These are phyloP conservation scores for Luffia ferchaultella DNA, from an alignment of 2,888 invertebrate genomes.

Conservation along the genomic window DNA sequence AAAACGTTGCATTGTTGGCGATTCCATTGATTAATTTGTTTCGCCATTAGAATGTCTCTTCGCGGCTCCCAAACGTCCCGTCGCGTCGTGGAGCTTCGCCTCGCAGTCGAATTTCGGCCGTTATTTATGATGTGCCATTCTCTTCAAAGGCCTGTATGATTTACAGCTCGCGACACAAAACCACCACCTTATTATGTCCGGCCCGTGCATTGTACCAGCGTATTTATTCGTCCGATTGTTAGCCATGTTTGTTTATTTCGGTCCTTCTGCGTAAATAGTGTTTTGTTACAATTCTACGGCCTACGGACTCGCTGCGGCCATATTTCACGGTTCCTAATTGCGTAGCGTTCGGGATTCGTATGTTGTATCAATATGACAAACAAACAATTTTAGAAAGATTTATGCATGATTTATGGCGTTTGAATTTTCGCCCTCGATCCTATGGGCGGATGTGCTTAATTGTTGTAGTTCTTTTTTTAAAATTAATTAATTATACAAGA, in stretches of 20 bases:
- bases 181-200: conserved; percentile 61
- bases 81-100: conserved; percentile 40
- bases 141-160: conserved; percentile 60
- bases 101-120: conserved; percentile 44
- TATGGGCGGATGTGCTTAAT: too few relatives aligned
- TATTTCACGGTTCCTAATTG: conserved; percentile 57
- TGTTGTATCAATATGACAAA: too few relatives aligned
- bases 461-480: too few relatives aligned
- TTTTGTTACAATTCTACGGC: conserved; percentile 46
- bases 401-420: too few relatives aligned
- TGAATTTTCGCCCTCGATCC: too few relatives aligned
- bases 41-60: conserved; percentile 52
- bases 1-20: conserved; percentile 25
- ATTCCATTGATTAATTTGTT: conserved; percentile 56
- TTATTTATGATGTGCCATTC: conserved; percentile 62
- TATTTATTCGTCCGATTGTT: conserved; percentile 54
- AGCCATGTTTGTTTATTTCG: conserved; percentile 60
- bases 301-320: conserved; percentile 36
- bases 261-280: conserved; percentile 55
- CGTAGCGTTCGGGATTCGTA: conserved; percentile 15
- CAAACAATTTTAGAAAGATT: too few relatives aligned
- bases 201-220: conserved; percentile 55
- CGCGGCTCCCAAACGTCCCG: conserved; percentile 41
- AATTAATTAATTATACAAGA: too few relatives aligned
- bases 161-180: conserved; percentile 52